Conservation (phyloP, 2,888 invertebrate species). For the Crematogaster levior region DNA sequence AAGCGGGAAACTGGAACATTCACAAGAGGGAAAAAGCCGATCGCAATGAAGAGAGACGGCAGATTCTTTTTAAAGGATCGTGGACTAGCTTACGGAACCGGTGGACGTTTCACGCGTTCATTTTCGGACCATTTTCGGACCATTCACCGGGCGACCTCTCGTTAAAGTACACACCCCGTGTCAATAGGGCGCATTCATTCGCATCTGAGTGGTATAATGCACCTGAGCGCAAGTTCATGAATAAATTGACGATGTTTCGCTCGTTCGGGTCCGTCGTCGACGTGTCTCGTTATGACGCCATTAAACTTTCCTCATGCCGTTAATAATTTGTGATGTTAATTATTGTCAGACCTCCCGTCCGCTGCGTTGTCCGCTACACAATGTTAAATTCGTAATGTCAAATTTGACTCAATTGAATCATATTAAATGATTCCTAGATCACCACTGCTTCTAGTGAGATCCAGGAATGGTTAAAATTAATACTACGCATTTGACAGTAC, state of each 20-base stretch:
- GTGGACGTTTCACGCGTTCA: slow-evolving; percentile 27
- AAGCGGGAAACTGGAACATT: slow-evolving; percentile 48
- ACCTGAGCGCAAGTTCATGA: slow-evolving; percentile 53
- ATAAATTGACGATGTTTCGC: slow-evolving; percentile 55
- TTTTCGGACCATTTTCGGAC: slow-evolving; percentile 28
- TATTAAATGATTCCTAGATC: no score
- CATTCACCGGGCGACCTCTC: slow-evolving; percentile 53
- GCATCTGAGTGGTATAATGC: slow-evolving; percentile 57
- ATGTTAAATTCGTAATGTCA: no score
- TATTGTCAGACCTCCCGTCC: neutral
- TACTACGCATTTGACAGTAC: no score
- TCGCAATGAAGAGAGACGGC: slow-evolving; percentile 10
- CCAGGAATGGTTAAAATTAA: no score
- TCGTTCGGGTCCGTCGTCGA: neutral
- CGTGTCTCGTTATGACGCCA: slow-evolving; percentile 22
- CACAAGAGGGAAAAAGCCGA: neutral
- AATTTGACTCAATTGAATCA: no score
- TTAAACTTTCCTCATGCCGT: slow-evolving; percentile 36
- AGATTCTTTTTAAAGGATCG: slow-evolving; percentile 8
- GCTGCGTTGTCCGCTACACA: neutral
- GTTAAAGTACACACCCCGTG: slow-evolving; percentile 54
- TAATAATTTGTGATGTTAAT: slow-evolving; percentile 39
- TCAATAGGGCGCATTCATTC: slow-evolving; percentile 70
- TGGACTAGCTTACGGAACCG: neutral
- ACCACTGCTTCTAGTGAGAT: no score